A percentile compares a stretch with the other conserved stretches of the same genome.
These are phyloP conservation scores for Sympetrum striolatum DNA, from an alignment of 2,888 invertebrate genomes.

Conservation along the genomic window DNA sequence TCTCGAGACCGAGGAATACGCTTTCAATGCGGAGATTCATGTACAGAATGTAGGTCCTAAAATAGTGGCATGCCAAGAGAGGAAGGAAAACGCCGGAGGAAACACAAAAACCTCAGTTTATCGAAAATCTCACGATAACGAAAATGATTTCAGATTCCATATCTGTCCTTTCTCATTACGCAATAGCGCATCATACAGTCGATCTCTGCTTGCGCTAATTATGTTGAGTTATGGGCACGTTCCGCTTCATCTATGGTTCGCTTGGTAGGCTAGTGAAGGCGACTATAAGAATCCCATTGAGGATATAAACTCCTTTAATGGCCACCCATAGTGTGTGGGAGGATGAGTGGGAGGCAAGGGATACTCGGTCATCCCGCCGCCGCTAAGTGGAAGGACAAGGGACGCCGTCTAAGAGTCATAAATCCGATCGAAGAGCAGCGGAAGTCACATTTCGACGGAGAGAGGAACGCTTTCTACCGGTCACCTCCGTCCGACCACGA, in stretches of 20 bases:
- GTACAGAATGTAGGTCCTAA: too few species aligned
- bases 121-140: background rate
- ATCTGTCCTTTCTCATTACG: slow-evolving; percentile 8
- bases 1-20: too few species aligned
- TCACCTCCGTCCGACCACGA: background rate
- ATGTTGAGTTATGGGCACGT: slow-evolving; percentile 18
- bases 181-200: background rate
- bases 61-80: background rate
- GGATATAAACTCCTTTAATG: slow-evolving; percentile 34
- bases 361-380: slow-evolving; percentile 5
- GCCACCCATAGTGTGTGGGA: background rate
- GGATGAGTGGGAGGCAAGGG: background rate
- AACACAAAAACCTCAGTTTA: background rate
- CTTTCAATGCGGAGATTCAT: too few species aligned
- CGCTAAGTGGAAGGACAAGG: slow-evolving; percentile 2
- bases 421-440: background rate
- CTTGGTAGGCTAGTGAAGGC: background rate
- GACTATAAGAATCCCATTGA: background rate
- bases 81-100: background rate
- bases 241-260: background rate
- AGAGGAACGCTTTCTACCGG: background rate
- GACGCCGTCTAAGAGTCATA: slow-evolving; percentile 2
- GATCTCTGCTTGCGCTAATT: slow-evolving; percentile 21
- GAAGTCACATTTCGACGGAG: background rate
- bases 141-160: background rate